phyloP scores from a whole-genome alignment of 1,140 invertebrate genomes.

The Thaumetopoea pityocampa region DNA sequence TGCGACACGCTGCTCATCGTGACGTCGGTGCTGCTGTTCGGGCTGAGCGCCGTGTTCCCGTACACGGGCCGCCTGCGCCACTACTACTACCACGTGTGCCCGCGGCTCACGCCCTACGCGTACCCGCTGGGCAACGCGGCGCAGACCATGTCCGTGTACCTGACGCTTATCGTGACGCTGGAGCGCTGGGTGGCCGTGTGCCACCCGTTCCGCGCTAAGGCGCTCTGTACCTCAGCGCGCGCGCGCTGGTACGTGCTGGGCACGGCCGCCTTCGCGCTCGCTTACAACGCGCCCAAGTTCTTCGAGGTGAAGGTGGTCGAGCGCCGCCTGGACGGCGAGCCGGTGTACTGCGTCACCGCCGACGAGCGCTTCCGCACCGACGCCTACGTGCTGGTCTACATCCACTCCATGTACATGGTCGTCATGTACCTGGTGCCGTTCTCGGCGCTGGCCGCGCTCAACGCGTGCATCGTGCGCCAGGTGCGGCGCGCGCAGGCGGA shows the following conservation, averaged over 20 bases:
- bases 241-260: conserved; percentile 89
- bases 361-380: conserved; percentile 82
- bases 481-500: conserved; percentile 89
- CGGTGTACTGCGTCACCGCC: conserved; percentile 83
- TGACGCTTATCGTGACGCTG: conserved; percentile 95
- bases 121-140: conserved; percentile 93
- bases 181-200: conserved; percentile 98
- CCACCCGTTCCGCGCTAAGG: conserved; percentile 91
- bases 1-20: conserved; percentile 94
- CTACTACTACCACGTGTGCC: conserved; percentile 89
- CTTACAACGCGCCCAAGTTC: conserved; percentile 92
- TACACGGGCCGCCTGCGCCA: conserved; percentile 85
- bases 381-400: conserved; percentile 90
- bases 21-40: conserved; percentile 91
- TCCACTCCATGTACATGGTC: conserved; percentile 94
- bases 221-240: conserved; percentile 92
- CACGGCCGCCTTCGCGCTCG: conserved; percentile 88
- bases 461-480: conserved; percentile 92
- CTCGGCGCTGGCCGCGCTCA: conserved; percentile 88
- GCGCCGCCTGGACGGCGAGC: conserved; percentile 56
- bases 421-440: conserved; percentile 96
- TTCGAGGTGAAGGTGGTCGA: conserved; percentile 78
- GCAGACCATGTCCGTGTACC: conserved; percentile 95
- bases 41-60: conserved; percentile 87
- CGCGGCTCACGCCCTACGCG: conserved; percentile 86